These are phyloP conservation scores for Staurois parvus DNA, from an alignment of 2,797 vertebrate genomes.

Conservation along the genomic window DNA sequence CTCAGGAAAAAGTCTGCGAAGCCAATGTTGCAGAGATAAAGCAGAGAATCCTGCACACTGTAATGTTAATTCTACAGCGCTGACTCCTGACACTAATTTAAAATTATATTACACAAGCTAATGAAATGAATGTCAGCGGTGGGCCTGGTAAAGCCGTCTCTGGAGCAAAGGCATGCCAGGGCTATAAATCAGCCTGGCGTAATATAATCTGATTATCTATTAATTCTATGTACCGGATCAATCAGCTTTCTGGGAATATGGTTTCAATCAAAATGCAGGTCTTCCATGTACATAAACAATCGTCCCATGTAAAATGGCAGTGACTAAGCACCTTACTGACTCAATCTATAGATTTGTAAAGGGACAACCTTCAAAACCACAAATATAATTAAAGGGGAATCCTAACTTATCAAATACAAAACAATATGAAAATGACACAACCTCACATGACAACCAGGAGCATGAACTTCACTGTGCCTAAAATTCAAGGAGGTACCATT, in stretches of 20 bases:
- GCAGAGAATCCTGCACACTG: neutral
- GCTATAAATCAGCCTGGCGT: neutral
- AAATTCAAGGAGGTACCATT: no score
- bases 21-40: neutral
- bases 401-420: no score
- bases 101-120: conserved; percentile 30
- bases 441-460: no score
- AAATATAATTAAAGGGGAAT: neutral
- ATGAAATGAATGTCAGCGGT: conserved; percentile 27
- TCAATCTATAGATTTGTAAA: neutral
- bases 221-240: conserved; percentile 33
- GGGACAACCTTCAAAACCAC: neutral
- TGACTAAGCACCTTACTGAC: neutral
- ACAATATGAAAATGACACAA: no score
- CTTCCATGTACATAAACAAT: neutral
- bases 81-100: conserved; percentile 28
- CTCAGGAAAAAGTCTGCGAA: neutral
- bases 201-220: conserved; percentile 30
- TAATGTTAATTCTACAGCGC: conserved; percentile 2
- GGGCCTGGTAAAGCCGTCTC: neutral
- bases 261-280: neutral
- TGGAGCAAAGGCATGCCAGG: neutral
- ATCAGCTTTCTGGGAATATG: conserved; percentile 27
- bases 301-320: neutral
- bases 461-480: no score